These are phyloP conservation scores for Drosophila pachea DNA, from an alignment of 1,140 invertebrate species.

Conservation along the genomic window DNA sequence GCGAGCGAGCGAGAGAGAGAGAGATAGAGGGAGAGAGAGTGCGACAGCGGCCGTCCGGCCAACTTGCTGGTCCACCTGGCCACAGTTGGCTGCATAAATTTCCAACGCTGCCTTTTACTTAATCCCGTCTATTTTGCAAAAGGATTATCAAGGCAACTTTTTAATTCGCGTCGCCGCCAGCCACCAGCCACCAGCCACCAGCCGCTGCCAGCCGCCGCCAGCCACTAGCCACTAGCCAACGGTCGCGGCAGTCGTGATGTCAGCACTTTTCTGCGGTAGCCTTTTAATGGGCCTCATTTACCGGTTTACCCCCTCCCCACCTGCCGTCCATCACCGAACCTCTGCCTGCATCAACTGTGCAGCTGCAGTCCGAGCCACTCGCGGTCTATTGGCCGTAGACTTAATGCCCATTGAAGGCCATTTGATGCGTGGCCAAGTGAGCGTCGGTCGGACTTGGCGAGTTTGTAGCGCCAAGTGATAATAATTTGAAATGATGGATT, in stretches of 20 bases:
- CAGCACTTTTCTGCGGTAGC: slow-evolving; percentile 72
- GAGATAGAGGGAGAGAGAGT: background rate
- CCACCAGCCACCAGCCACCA: slow-evolving; percentile 32
- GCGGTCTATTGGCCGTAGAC: slow-evolving; percentile 1
- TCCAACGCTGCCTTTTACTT: slow-evolving; percentile 71
- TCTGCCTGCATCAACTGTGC: background rate
- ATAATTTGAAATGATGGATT: slow-evolving; percentile 59
- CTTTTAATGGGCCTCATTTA: slow-evolving; percentile 57
- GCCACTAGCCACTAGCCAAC: slow-evolving; percentile 24
- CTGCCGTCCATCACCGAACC: background rate
- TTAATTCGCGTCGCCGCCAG: slow-evolving; percentile 59
- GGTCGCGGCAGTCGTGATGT: slow-evolving; percentile 52
- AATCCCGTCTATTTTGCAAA: slow-evolving; percentile 76
- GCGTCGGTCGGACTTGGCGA: slow-evolving; percentile 49
- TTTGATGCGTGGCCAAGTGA: slow-evolving; percentile 74
- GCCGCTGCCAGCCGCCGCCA: slow-evolving; percentile 17
- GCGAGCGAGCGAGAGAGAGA: background rate
- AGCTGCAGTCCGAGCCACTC: background rate
- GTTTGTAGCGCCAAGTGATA: slow-evolving; percentile 59
- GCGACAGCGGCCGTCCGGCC: slow-evolving; percentile 7
- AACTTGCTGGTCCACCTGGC: slow-evolving; percentile 45
- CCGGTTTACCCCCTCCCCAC: background rate
- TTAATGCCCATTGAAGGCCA: slow-evolving; percentile 71
- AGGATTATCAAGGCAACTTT: slow-evolving; percentile 77
- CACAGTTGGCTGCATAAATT: slow-evolving; percentile 64